These are phyloP conservation scores for Cantharis lateralis DNA, from an alignment of 2,888 invertebrate genomes.

Conservation along the genomic window DNA sequence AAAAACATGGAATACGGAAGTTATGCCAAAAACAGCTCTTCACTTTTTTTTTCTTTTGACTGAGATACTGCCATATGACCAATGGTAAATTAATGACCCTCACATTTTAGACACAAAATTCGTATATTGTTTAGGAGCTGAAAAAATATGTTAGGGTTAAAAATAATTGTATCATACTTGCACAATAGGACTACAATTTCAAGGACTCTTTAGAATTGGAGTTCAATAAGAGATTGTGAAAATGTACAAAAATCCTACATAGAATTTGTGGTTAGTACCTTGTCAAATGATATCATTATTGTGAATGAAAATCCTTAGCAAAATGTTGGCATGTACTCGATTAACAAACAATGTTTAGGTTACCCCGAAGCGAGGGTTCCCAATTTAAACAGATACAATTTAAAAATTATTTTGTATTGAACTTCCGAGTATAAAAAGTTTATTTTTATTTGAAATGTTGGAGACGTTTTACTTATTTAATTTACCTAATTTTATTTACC, in stretches of 20 bases:
- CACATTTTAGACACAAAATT: not conserved
- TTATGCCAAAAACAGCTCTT: too few relatives aligned
- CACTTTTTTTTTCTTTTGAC: too few relatives aligned
- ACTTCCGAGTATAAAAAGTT: not conserved
- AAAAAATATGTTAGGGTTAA: conserved; percentile 1
- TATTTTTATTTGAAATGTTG: not conserved
- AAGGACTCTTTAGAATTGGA: conserved; percentile 20
- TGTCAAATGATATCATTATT: conserved; percentile 28
- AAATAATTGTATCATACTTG: conserved; percentile 10
- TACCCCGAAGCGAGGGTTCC: conserved; percentile 1
- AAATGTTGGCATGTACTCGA: conserved; percentile 3
- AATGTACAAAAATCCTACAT: conserved; percentile 20
- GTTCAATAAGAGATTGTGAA: conserved; percentile 21
- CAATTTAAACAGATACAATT: not conserved
- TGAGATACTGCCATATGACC: too few relatives aligned
- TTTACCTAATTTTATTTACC: not conserved
- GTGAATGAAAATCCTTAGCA: conserved; percentile 20
- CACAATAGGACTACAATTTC: conserved; percentile 19
- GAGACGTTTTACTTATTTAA: not conserved
- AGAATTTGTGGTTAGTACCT: conserved; percentile 27
- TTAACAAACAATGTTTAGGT: conserved; percentile 7
- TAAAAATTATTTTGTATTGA: not conserved
- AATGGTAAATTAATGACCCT: not conserved
- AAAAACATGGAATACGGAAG: too few relatives aligned
- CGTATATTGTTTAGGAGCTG: not conserved